Conservation (phyloP, 1,140 invertebrate genomes). For the Drosophila nasuta region DNA sequence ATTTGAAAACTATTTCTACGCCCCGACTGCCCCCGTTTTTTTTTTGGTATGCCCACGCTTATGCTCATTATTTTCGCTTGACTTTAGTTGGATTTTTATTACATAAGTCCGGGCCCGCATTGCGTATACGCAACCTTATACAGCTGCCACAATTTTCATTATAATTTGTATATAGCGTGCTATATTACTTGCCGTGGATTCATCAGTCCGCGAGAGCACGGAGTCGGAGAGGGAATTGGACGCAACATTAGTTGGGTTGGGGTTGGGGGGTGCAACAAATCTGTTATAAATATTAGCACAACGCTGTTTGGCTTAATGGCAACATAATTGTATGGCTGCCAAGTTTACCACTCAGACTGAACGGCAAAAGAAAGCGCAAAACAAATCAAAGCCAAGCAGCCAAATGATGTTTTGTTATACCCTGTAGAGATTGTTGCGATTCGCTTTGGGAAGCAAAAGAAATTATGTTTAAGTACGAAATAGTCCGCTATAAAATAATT, state of each 20-base stretch:
- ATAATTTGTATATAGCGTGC: slow-evolving; percentile 80
- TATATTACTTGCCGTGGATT: slow-evolving; percentile 26
- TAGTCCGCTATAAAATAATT: background rate
- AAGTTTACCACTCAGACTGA: slow-evolving; percentile 8
- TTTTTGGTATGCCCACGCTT: slow-evolving; percentile 36
- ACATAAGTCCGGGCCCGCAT: slow-evolving; percentile 58
- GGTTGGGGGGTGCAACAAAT: slow-evolving; percentile 48
- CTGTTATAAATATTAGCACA: slow-evolving; percentile 70
- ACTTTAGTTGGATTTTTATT: slow-evolving; percentile 80
- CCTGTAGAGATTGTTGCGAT: background rate
- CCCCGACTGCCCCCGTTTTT: background rate
- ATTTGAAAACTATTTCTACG: slow-evolving; percentile 81
- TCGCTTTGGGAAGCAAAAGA: too few species aligned
- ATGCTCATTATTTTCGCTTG: slow-evolving; percentile 79
- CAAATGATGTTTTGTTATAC: background rate
- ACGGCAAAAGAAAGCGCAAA: slow-evolving; percentile 3
- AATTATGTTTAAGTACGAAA: too few species aligned
- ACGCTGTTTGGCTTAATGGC: slow-evolving; percentile 55
- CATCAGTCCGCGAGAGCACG: slow-evolving; percentile 2
- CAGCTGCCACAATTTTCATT: slow-evolving; percentile 54
- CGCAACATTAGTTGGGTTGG: too few species aligned
- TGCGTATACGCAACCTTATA: slow-evolving; percentile 74
- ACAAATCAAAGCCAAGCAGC: background rate
- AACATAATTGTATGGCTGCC: slow-evolving; percentile 71
- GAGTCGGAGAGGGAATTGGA: background rate